phyloP scores from a whole-genome alignment of 2,888 invertebrate species.

The Drosophila meridionalis region DNA sequence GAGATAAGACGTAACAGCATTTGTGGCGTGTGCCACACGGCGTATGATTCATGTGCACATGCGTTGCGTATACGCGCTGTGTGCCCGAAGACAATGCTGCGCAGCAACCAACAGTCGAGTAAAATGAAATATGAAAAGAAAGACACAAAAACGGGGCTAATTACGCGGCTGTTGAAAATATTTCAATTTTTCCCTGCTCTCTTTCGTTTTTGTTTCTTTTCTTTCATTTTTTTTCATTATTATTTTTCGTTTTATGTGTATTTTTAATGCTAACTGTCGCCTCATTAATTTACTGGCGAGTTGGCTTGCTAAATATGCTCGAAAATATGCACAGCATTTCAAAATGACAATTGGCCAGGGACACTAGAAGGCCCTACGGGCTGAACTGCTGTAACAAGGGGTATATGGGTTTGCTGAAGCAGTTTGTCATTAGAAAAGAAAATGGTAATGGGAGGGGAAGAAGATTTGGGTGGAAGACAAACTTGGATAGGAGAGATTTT shows the following conservation, averaged over 20 bases:
- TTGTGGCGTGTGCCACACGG: conserved; percentile 64
- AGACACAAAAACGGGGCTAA: conserved; percentile 58
- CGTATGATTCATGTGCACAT: conserved; percentile 71
- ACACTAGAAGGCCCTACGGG: conserved; percentile 5
- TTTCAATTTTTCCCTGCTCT: conserved; percentile 51
- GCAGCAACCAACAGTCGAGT: not conserved
- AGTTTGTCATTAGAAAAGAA: not conserved
- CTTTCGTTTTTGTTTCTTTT: conserved; percentile 4
- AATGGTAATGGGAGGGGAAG: not conserved
- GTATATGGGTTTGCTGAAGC: not conserved
- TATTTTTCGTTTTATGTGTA: conserved; percentile 2
- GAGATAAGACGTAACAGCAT: not conserved
- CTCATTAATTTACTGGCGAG: conserved; percentile 69
- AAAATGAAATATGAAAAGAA: conserved; percentile 23
- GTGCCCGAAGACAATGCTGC: conserved; percentile 25
- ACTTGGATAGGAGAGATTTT: not conserved
- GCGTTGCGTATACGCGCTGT: conserved; percentile 63
- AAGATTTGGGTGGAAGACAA: not conserved
- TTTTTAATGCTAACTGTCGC: conserved; percentile 63
- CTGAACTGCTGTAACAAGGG: not conserved
- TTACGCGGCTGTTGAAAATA: conserved; percentile 74
- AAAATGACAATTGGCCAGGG: conserved; percentile 24
- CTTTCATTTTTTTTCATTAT: conserved; percentile 15
- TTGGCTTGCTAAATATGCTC: conserved; percentile 25
- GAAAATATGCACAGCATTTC: conserved; percentile 40